Evolutionary conservation across 2,888 invertebrate genomes (phyloP).

Genomic region (Nemurella pictetii): DNA sequence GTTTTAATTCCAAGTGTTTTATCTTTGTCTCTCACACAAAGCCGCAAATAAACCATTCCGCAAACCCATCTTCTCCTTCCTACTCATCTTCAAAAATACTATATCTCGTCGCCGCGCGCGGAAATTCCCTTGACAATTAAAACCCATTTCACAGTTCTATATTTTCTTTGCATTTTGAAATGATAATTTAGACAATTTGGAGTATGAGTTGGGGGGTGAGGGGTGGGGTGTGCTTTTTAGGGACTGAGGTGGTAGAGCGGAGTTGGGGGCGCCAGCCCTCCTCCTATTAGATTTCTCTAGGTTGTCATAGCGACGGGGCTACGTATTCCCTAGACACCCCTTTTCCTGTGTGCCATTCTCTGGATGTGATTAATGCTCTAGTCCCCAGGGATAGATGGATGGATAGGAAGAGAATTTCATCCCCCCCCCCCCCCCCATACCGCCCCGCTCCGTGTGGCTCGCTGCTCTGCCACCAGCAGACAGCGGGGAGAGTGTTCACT

Average conservation of each 20-base stretch:
- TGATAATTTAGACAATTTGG: slow-evolving; percentile 49
- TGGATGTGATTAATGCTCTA: slow-evolving; percentile 55
- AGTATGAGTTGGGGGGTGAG: slow-evolving; percentile 39
- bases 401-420: slow-evolving; percentile 30
- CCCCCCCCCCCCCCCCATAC: background rate
- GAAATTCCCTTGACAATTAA: slow-evolving; percentile 44
- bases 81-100: slow-evolving; percentile 25
- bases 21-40: slow-evolving; percentile 27
- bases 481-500: background rate
- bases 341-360: slow-evolving; percentile 48
- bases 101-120: slow-evolving; percentile 5
- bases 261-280: slow-evolving; percentile 32
- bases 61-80: slow-evolving; percentile 26
- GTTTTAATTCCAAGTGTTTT: slow-evolving; percentile 28
- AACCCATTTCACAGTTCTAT: slow-evolving; percentile 45
- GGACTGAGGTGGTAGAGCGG: slow-evolving; percentile 32
- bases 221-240: slow-evolving; percentile 29
- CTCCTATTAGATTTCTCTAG: slow-evolving; percentile 48
- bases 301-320: slow-evolving; percentile 46
- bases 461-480: background rate
- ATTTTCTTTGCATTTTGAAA: slow-evolving; percentile 49
- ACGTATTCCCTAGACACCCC: slow-evolving; percentile 47
- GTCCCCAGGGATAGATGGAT: slow-evolving; percentile 48
- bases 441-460: background rate
- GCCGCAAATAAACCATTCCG: slow-evolving; percentile 29